Percentiles rank a stretch among this genome's conserved stretches.
Evolutionary conservation across 2,888 invertebrate genomes (phyloP).

Genomic region (Beris chalybata): DNA sequence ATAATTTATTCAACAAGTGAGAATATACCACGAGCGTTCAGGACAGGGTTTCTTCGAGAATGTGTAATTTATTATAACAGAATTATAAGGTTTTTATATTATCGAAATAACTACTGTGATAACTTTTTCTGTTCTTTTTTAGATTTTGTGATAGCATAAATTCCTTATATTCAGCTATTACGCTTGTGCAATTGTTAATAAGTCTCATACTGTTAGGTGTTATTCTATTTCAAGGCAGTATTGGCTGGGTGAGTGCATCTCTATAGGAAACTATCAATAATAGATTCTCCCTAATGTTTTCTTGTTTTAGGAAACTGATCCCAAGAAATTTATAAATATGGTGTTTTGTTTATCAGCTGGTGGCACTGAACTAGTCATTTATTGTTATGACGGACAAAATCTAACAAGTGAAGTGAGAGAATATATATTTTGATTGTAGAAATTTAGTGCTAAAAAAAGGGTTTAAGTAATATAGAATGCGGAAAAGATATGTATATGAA

Average conservation of each 20-base stretch:
- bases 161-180: constrained; percentile 1
- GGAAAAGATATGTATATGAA: too few species aligned
- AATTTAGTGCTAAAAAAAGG: too few species aligned
- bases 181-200: constrained; percentile 3
- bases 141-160: constrained; percentile 16
- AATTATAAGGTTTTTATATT: constrained; percentile 8
- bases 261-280: too few species aligned
- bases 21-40: background rate
- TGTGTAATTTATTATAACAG: constrained; percentile 4
- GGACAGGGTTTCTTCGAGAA: background rate
- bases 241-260: constrained; percentile 6
- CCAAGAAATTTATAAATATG: constrained; percentile 13
- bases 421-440: too few species aligned
- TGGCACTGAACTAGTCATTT: constrained; percentile 2
- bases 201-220: constrained; percentile 9
- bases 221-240: constrained; percentile 17
- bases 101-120: background rate
- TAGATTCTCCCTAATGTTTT: too few species aligned
- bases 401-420: constrained; percentile 6
- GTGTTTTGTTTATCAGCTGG: constrained; percentile 7
- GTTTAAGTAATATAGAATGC: too few species aligned
- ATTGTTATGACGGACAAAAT: constrained; percentile 21
- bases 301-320: constrained; percentile 21
- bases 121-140: background rate
- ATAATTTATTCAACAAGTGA: constrained; percentile 3